These are phyloP conservation scores for Pimpla rufipes DNA, from an alignment of 2,888 invertebrate species.

Conservation along the genomic window DNA sequence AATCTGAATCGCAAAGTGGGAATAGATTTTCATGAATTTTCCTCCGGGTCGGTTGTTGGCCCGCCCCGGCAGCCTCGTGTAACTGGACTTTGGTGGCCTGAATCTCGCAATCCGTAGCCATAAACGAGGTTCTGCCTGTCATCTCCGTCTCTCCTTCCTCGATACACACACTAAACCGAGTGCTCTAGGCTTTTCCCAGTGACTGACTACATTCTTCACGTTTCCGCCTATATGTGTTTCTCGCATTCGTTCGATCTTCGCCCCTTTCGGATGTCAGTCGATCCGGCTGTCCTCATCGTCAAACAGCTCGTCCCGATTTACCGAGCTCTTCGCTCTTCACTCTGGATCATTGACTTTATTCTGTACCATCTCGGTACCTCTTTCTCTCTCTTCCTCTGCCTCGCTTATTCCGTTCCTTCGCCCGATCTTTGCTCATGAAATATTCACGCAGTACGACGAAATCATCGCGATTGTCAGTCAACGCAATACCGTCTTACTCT, in stretches of 20 bases:
- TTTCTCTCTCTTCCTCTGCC: too few species aligned
- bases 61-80: not conserved
- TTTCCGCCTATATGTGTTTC: constrained; percentile 26
- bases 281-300: constrained; percentile 28
- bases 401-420: constrained; percentile 57
- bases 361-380: constrained; percentile 5
- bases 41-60: constrained; percentile 65
- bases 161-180: not conserved
- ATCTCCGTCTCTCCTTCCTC: constrained; percentile 12
- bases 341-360: constrained; percentile 13
- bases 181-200: constrained; percentile 26
- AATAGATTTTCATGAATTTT: constrained; percentile 81
- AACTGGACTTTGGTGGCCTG: constrained; percentile 59
- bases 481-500: constrained; percentile 65
- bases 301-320: constrained; percentile 43
- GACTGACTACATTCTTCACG: not conserved
- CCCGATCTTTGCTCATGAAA: constrained; percentile 77
- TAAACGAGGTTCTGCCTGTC: constrained; percentile 13
- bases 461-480: constrained; percentile 80
- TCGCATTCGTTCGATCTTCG: constrained; percentile 45
- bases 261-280: constrained; percentile 49
- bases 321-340: constrained; percentile 29
- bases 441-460: constrained; percentile 80
- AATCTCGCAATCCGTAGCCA: constrained; percentile 37
- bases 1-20: constrained; percentile 72